These are phyloP conservation scores for Drosophila quinaria DNA, from an alignment of 2,888 invertebrate genomes.

Conservation along the genomic window DNA sequence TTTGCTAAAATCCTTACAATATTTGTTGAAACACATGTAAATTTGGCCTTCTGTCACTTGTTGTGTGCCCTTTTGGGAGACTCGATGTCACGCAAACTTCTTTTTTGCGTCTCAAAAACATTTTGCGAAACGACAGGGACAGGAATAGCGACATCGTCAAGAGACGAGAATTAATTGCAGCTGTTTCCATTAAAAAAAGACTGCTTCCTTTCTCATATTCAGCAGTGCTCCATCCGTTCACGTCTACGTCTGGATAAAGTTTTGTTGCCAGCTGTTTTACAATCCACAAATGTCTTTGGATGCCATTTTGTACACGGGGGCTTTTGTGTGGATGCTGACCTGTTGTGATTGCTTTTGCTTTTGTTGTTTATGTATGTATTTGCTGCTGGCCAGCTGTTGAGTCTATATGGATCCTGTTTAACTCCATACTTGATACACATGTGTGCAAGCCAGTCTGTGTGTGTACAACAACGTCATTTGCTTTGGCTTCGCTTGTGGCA, in stretches of 20 bases:
- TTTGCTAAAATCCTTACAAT: constrained; percentile 24
- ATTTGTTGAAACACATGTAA: constrained; percentile 3
- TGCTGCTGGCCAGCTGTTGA: constrained; percentile 58
- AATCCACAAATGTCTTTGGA: constrained; percentile 66
- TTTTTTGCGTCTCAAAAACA: constrained; percentile 26
- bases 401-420: constrained; percentile 61
- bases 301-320: constrained; percentile 33
- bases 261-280: constrained; percentile 68
- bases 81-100: constrained; percentile 25
- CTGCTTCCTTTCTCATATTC: constrained; percentile 25
- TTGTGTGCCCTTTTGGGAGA: constrained; percentile 42
- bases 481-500: constrained; percentile 61
- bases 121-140: neutral
- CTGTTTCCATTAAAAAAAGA: constrained; percentile 46
- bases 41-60: constrained; percentile 53
- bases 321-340: constrained; percentile 67
- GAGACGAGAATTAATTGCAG: constrained; percentile 55
- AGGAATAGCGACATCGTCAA: neutral
- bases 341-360: constrained; percentile 55
- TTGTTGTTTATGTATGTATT: constrained; percentile 42
- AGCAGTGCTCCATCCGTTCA: constrained; percentile 15
- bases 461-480: constrained; percentile 64
- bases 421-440: constrained; percentile 32
- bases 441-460: constrained; percentile 27
- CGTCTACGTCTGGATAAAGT: constrained; percentile 9